These are phyloP conservation scores for Ornithoptera alexandrae DNA, from an alignment of 2,888 invertebrate genomes.

Conservation along the genomic window DNA sequence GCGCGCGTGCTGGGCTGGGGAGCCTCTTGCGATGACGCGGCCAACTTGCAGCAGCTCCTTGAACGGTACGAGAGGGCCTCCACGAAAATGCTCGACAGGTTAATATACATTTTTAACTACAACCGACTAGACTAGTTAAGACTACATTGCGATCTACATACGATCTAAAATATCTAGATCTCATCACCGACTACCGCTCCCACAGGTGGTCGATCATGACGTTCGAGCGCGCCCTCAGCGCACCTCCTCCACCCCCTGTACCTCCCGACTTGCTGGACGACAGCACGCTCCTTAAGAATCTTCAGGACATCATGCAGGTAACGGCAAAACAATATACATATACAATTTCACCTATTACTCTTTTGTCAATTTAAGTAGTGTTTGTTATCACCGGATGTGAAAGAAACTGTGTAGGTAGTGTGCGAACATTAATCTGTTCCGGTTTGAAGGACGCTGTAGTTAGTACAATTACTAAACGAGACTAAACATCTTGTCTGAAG, in stretches of 20 bases:
- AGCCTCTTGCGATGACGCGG: slow-evolving; percentile 89
- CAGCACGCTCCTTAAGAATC: slow-evolving; percentile 86
- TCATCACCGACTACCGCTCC: not conserved
- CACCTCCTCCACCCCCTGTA: slow-evolving; percentile 79
- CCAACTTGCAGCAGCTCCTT: slow-evolving; percentile 93
- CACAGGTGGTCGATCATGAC: slow-evolving; percentile 96
- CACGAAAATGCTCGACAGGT: slow-evolving; percentile 97
- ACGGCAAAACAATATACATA: not conserved
- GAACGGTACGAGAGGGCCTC: slow-evolving; percentile 98
- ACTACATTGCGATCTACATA: too few relatives aligned
- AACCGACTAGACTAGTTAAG: too few relatives aligned
- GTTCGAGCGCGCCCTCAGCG: slow-evolving; percentile 87
- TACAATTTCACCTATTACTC: too few relatives aligned
- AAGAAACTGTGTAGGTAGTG: too few relatives aligned
- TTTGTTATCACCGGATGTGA: too few relatives aligned
- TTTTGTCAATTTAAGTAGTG: too few relatives aligned
- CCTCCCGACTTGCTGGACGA: slow-evolving; percentile 70
- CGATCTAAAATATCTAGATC: not conserved
- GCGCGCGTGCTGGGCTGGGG: slow-evolving; percentile 96
- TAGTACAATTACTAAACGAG: too few relatives aligned
- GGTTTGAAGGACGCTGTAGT: too few relatives aligned
- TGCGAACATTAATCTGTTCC: too few relatives aligned
- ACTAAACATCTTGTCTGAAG: too few relatives aligned
- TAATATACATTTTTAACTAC: slow-evolving; percentile 23
- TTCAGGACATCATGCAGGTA: slow-evolving; percentile 89